Conservation (phyloP, 2,113 vertebrate genomes). For the Hemiprocne comata region DNA sequence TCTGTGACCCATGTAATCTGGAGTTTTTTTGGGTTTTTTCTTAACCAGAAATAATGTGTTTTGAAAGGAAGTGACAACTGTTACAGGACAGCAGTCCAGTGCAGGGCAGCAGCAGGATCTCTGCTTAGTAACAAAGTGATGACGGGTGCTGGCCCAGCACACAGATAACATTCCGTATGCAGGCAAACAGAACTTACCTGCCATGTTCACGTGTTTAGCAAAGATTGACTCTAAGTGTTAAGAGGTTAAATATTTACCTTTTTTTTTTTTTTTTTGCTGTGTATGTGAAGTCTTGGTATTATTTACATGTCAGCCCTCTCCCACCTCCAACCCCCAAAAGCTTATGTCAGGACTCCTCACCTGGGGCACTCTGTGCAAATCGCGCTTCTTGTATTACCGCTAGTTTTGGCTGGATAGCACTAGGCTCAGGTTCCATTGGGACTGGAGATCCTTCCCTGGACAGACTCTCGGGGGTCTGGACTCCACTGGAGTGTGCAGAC, state of each 20-base stretch:
- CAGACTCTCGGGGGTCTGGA: constrained; percentile 96
- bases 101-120: neutral
- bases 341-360: constrained; percentile 63
- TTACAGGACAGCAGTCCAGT: neutral
- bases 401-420: constrained; percentile 89
- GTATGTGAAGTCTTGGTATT: accelerated
- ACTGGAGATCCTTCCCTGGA: constrained; percentile 96
- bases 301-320: neutral
- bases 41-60: neutral
- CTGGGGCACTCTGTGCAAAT: constrained; percentile 93
- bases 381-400: constrained; percentile 95
- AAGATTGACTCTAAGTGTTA: neutral
- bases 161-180: accelerated
- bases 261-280: neutral
- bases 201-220: accelerated
- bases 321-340: neutral
- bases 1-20: neutral
- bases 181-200: neutral
- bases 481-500: constrained; percentile 95
- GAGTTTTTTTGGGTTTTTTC: neutral
- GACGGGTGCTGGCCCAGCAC: neutral
- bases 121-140: neutral
- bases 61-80: neutral
- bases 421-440: constrained; percentile 88
- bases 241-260: accelerated